Conservation (phyloP, 2,888 invertebrate species). For the Ariolimax columbianus region DNA sequence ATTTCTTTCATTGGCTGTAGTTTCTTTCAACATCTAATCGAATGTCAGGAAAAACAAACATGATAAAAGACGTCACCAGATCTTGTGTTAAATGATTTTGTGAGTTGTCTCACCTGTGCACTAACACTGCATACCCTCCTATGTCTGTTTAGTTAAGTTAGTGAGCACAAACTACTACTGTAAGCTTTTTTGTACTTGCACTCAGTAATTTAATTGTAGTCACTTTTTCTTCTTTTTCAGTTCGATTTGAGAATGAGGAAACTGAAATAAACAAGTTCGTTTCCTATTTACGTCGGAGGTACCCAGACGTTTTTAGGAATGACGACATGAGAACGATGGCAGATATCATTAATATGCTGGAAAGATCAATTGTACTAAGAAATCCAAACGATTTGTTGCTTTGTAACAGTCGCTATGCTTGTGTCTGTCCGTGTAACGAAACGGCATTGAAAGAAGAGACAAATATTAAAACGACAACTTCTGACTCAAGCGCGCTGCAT, state of each 20-base stretch:
- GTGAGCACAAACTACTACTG: too few species aligned
- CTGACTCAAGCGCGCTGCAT: not conserved
- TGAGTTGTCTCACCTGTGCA: too few species aligned
- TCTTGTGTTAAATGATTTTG: too few species aligned
- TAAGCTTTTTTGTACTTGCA: too few species aligned
- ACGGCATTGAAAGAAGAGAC: not conserved
- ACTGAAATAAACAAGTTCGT: slow-evolving; percentile 62
- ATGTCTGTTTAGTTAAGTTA: too few species aligned
- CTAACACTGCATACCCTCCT: too few species aligned
- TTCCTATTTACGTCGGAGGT: slow-evolving; percentile 57
- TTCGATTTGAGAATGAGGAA: slow-evolving; percentile 67
- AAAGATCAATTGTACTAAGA: slow-evolving; percentile 53
- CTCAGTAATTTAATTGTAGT: too few species aligned
- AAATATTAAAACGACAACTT: not conserved
- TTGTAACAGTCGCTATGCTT: not conserved
- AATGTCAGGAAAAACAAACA: too few species aligned
- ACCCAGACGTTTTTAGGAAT: slow-evolving; percentile 58
- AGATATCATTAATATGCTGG: slow-evolving; percentile 57
- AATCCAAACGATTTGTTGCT: slow-evolving; percentile 33
- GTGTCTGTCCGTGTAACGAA: not conserved
- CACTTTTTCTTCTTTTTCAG: slow-evolving; percentile 55
- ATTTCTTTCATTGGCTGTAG: too few species aligned
- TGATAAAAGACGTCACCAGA: too few species aligned
- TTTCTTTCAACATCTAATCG: too few species aligned
- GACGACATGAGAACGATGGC: slow-evolving; percentile 57